Percentiles rank a stretch among this genome's conserved stretches.
phyloP scores from a whole-genome alignment of 2,888 invertebrate species.

The Digitonthophagus gazella region DNA sequence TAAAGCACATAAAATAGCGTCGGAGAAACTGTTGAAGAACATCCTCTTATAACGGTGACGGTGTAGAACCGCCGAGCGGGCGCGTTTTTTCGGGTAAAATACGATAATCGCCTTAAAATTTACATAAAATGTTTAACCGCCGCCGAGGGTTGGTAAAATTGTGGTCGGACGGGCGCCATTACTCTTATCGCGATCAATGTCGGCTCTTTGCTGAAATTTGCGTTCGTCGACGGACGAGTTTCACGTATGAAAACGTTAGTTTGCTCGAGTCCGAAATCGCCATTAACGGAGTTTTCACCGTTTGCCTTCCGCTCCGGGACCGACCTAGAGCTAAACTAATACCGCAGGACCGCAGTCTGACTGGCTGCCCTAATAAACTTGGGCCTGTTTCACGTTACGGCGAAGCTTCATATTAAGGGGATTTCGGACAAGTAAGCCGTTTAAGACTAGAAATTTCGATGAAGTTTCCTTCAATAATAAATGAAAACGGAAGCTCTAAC shows the following conservation, averaged over 20 bases:
- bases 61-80: slow-evolving; percentile 2
- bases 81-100: slow-evolving; percentile 11
- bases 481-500: neutral
- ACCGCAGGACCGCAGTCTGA: slow-evolving; percentile 10
- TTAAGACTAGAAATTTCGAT: slow-evolving; percentile 9
- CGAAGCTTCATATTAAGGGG: slow-evolving; percentile 9
- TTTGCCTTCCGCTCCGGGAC: neutral
- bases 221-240: neutral
- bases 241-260: neutral
- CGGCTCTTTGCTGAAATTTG: neutral
- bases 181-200: slow-evolving; percentile 6
- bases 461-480: slow-evolving; percentile 8
- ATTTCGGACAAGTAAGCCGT: slow-evolving; percentile 11
- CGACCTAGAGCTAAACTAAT: neutral
- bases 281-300: slow-evolving; percentile 3
- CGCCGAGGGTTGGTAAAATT: slow-evolving; percentile 2
- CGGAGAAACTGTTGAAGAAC: slow-evolving; percentile 10
- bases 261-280: neutral
- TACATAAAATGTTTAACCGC: slow-evolving; percentile 13
- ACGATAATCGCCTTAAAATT: slow-evolving; percentile 15
- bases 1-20: slow-evolving; percentile 12
- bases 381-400: slow-evolving; percentile 5
- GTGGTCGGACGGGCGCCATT: neutral
- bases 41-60: neutral
- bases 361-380: slow-evolving; percentile 9